phyloP scores from a whole-genome alignment of 2,797 vertebrate genomes.

The Fistularia tabacaria region DNA sequence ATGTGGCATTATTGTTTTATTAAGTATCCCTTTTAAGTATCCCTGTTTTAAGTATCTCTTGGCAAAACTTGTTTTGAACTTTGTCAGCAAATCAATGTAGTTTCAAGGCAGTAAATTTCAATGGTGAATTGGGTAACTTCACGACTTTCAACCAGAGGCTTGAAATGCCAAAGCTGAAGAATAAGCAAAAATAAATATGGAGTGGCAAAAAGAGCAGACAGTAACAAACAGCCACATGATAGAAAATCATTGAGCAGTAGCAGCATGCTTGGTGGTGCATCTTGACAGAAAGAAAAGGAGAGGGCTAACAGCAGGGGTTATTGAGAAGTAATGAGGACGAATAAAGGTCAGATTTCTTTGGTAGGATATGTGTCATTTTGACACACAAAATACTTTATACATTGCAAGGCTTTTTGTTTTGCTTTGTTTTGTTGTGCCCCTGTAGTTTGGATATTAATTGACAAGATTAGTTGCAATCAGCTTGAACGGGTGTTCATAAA shows the following conservation, averaged over 20 bases:
- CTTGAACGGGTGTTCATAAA: background rate
- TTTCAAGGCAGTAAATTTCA: too few species aligned
- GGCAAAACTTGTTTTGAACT: too few species aligned
- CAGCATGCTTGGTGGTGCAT: constrained; percentile 32
- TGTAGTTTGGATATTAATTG: background rate
- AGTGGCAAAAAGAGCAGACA: background rate
- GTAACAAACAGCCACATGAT: background rate
- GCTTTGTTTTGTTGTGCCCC: too few species aligned
- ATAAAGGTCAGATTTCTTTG: constrained; percentile 16
- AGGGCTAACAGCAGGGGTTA: constrained; percentile 24
- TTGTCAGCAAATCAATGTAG: too few species aligned
- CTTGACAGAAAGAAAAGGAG: constrained; percentile 22
- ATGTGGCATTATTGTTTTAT: too few species aligned
- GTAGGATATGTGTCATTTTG: constrained; percentile 1
- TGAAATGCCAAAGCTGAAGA: too few species aligned
- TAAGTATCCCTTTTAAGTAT: background rate
- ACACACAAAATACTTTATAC: background rate
- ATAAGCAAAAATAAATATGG: too few species aligned
- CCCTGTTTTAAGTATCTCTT: background rate
- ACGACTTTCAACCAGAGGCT: too few species aligned
- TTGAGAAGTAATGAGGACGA: constrained; percentile 22
- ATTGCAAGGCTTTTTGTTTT: background rate
- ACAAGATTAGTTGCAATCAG: background rate
- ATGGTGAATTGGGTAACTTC: too few species aligned
- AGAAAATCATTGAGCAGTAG: background rate